Base-by-base conservation (phyloP, 92 coral and sea anemone genomes). In the Porites rus region DNA sequence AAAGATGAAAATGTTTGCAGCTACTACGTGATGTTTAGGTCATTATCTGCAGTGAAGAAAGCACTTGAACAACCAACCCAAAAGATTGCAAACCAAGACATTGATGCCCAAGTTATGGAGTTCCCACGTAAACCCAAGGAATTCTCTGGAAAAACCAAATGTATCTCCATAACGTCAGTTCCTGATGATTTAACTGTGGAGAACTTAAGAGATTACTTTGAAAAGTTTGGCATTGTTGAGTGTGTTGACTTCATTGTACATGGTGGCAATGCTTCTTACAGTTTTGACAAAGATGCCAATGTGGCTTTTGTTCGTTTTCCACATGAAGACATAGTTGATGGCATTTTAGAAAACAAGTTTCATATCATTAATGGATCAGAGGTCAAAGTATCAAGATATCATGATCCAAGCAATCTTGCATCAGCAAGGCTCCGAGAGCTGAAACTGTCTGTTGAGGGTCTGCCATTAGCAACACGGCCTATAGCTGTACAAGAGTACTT, bases 261-360 rank as follows among this genome's bases (percentile, higher is more conserved):
- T 12, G 67, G 68, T 17, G 51, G 76, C 28, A 53, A n/a, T 7
- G 56, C 20, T 22, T 18, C 66, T 17, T 8, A 31, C 13, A 52
- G 5, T 8, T 46, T 8, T 7, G 9, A 69, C n/a, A 20, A 43
- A 69, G 46, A 54, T 46, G 20, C 68, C 18, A 81, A 19, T 73
- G 76, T 74, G 14, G 87, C 87, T 60, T 83, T 13, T 51, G 60
- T 83, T 51, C 78, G n/a, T 3, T 83, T 83, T 51, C 1, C 72
- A 72, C 17, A 73, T 63, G 18, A 22, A 19, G 21, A 4, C 13
- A 8, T n/a, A 0, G n/a, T 83, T 16, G 76, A 61, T 10, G 31
- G 61, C 24, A 72, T 83, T 63, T 11, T 72, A 2, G 13, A 74
- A 50, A 50, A 20, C 6, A 31, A 60, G 14, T 18, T 43, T 72